These are phyloP conservation scores for Onychomys arenicola DNA, from an alignment of 2,797 vertebrate genomes.

Conservation along the genomic window DNA sequence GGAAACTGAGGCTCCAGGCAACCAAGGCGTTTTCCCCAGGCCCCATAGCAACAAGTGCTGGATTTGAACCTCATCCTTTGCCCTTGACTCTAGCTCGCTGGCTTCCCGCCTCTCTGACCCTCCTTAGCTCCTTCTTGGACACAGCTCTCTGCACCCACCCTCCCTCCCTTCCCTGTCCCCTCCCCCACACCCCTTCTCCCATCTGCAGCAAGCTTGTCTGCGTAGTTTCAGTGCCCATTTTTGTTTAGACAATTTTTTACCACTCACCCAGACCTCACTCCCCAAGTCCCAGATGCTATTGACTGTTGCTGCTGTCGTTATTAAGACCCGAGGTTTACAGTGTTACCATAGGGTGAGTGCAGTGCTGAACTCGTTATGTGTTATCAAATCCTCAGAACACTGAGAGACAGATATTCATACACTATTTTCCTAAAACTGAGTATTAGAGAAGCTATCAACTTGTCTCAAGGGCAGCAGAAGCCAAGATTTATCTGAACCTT, in stretches of 20 bases:
- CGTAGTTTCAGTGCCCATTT: background rate
- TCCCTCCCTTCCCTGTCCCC: background rate
- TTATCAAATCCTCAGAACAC: constrained; percentile 51
- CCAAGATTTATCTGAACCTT: background rate
- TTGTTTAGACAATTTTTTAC: background rate
- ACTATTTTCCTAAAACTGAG: constrained; percentile 51
- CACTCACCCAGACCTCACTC: constrained; percentile 9
- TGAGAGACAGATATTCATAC: constrained; percentile 28
- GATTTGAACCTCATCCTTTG: background rate
- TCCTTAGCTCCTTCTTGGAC: background rate
- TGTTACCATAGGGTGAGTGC: constrained; percentile 30
- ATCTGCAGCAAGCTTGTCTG: background rate
- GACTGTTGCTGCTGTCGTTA: background rate
- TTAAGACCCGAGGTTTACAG: constrained; percentile 53
- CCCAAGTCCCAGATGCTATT: background rate
- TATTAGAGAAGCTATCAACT: constrained; percentile 40
- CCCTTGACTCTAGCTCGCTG: background rate
- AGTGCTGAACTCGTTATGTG: constrained; percentile 25
- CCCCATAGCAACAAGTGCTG: constrained; percentile 1
- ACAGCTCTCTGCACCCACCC: background rate
- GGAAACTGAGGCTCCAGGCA: background rate
- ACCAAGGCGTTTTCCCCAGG: background rate
- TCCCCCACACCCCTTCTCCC: background rate
- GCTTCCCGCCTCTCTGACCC: background rate
- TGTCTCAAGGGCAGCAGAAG: constrained; percentile 35